Evolutionary conservation across 2,797 vertebrate genomes (phyloP).

Genomic region (Mormyrus hasselquistii): DNA sequence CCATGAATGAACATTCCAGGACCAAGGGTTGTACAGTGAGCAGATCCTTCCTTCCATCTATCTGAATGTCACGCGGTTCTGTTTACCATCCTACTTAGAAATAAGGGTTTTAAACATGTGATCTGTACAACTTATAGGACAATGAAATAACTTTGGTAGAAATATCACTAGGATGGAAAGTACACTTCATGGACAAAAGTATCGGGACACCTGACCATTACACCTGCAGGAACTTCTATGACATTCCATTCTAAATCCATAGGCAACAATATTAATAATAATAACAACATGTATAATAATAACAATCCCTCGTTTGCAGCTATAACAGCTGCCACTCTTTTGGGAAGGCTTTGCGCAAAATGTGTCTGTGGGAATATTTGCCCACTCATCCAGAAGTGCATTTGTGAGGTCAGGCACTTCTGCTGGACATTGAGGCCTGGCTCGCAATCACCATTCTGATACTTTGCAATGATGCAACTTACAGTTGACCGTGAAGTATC

Average conservation of each 20-base stretch:
- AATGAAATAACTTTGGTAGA: not conserved
- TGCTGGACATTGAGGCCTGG: not conserved
- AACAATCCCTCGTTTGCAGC: not conserved
- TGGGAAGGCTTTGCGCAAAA: not conserved
- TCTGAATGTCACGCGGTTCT: not conserved
- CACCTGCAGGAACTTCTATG: too few relatives aligned
- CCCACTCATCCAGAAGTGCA: not conserved
- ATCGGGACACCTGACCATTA: not conserved
- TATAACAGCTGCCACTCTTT: not conserved
- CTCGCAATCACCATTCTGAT: not conserved
- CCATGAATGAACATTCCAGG: not conserved
- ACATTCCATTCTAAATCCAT: not conserved
- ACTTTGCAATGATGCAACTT: not conserved
- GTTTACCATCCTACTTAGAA: not conserved
- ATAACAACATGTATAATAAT: too few relatives aligned
- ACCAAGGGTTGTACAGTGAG: not conserved
- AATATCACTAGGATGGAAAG: not conserved
- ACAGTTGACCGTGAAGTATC: not conserved
- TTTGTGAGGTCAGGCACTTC: not conserved
- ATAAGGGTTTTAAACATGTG: not conserved
- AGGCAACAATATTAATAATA: not conserved
- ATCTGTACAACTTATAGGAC: not conserved
- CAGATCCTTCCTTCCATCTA: not conserved
- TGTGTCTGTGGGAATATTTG: not conserved
- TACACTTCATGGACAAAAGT: not conserved